phyloP scores from a whole-genome alignment of 2,888 invertebrate genomes.

The Brachyptera risi region DNA sequence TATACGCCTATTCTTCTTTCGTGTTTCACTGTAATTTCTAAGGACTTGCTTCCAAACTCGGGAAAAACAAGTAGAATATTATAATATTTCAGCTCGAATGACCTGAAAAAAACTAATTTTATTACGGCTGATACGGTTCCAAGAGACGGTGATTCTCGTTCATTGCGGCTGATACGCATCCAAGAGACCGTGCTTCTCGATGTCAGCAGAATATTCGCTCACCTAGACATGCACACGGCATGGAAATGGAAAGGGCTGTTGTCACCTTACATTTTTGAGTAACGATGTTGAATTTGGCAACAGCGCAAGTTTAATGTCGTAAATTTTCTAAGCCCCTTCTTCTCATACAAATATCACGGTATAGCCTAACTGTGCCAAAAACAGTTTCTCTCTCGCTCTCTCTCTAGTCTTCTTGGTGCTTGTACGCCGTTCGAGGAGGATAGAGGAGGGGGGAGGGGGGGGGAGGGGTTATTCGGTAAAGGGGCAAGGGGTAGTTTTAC shows the following conservation, averaged over 20 bases:
- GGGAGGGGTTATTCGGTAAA: neutral
- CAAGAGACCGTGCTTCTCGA: no score
- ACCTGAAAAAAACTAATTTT: no score
- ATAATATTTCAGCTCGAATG: no score
- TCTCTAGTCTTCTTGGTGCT: neutral
- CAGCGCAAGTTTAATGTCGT: conserved; percentile 9
- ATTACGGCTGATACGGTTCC: no score
- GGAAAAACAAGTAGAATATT: no score
- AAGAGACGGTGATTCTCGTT: no score
- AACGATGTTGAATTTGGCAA: conserved; percentile 16
- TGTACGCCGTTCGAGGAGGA: no score
- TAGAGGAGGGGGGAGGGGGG: neutral
- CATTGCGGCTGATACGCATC: no score
- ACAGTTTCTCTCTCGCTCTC: conserved; percentile 15
- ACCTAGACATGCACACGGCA: neutral
- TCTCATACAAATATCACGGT: conserved; percentile 7
- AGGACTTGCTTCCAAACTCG: no score
- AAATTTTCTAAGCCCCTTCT: conserved; percentile 10
- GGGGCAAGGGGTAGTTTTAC: conserved; percentile 9
- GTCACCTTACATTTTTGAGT: conserved; percentile 13
- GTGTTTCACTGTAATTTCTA: no score
- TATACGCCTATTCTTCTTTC: no score
- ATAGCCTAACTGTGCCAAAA: neutral
- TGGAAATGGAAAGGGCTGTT: neutral
- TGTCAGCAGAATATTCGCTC: no score